phyloP scores from a whole-genome alignment of 2,888 invertebrate genomes.

The Synanthedon vespiformis region DNA sequence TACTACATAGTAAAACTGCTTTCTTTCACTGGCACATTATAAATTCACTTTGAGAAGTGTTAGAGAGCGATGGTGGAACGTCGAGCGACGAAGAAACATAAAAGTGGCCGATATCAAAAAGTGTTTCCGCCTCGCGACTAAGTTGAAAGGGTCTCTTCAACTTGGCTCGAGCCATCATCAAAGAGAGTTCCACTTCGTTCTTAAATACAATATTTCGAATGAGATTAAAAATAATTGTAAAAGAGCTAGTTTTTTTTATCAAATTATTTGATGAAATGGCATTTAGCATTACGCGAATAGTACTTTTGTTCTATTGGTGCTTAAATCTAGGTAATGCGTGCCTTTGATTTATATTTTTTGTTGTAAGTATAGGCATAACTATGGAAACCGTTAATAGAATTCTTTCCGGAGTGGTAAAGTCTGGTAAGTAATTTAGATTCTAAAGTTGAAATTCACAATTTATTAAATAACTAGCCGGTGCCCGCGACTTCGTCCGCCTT shows the following conservation, averaged over 20 bases:
- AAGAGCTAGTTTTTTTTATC: neutral
- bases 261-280: no score
- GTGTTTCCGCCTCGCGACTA: neutral
- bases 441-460: no score
- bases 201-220: neutral
- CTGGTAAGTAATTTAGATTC: no score
- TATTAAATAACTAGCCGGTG: no score
- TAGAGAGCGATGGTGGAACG: neutral
- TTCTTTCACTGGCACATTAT: neutral
- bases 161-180: neutral
- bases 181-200: neutral
- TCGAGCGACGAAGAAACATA: neutral
- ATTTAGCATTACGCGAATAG: no score
- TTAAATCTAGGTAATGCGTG: no score
- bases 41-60: neutral
- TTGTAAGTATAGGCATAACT: no score
- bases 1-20: neutral
- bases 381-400: no score
- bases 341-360: no score
- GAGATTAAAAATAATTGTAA: neutral
- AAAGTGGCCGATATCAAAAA: neutral
- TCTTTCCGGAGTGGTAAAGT: no score
- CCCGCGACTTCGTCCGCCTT: no score
- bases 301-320: no score
- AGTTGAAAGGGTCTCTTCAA: neutral